Conservation (phyloP, 2,113 vertebrate genomes). For the Pyrgilauda ruficollis region DNA sequence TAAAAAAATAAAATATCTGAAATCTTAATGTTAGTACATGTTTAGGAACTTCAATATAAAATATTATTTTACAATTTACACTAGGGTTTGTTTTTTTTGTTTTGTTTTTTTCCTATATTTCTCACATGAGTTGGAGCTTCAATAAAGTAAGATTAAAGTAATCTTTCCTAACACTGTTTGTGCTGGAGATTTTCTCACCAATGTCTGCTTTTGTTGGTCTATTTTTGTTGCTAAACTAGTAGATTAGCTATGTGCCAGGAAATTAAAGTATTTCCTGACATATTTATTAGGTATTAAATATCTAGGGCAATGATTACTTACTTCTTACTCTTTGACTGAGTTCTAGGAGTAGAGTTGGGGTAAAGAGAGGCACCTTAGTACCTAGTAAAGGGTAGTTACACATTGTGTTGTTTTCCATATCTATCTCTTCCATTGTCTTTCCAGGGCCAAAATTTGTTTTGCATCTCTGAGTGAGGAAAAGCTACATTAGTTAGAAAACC, state of each 20-base stretch:
- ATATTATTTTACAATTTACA: background rate
- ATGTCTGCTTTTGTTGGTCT: background rate
- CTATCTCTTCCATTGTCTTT: background rate
- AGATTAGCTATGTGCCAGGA: background rate
- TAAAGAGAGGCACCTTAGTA: background rate
- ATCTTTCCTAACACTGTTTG: background rate
- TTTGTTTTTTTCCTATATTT: background rate
- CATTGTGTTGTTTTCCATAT: background rate
- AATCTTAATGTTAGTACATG: background rate
- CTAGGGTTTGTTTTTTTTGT: background rate
- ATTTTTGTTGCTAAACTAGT: background rate
- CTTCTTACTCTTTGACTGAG: background rate
- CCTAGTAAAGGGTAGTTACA: background rate
- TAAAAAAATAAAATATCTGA: background rate
- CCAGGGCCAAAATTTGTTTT: background rate
- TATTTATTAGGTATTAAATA: slow-evolving; percentile 26
- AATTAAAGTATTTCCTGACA: background rate
- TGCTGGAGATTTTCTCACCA: background rate
- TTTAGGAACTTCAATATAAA: background rate
- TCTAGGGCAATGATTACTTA: background rate
- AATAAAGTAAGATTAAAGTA: background rate
- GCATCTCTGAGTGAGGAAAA: background rate
- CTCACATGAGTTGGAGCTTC: background rate
- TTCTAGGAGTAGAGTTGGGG: background rate
- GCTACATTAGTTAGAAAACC: background rate